Evolutionary conservation across 2,888 invertebrate species (phyloP).

Genomic region (Acrobasis consociella): DNA sequence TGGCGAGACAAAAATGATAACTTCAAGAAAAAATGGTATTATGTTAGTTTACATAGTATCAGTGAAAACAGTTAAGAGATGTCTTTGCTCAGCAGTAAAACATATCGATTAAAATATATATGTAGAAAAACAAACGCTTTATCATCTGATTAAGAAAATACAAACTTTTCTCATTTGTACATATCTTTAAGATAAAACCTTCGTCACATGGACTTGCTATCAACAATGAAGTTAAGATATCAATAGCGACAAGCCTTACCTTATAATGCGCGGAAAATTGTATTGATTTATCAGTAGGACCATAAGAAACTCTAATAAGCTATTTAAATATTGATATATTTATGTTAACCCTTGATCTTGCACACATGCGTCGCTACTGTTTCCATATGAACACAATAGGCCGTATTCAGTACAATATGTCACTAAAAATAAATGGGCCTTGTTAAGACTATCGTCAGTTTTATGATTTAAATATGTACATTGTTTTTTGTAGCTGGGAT

Average conservation of each 20-base stretch:
- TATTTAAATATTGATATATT: conserved; percentile 6
- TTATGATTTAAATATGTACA: conserved; percentile 17
- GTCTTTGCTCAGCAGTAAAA: too few species aligned
- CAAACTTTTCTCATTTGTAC: too few species aligned
- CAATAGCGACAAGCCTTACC: neutral
- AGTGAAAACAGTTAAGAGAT: too few species aligned
- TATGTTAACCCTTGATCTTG: conserved; percentile 48
- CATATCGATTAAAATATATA: too few species aligned
- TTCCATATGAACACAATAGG: conserved; percentile 55
- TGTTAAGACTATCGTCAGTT: conserved; percentile 38
- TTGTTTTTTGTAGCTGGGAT: conserved; percentile 13
- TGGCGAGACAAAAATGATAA: too few species aligned
- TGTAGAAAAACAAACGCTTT: too few species aligned
- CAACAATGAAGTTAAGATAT: too few species aligned
- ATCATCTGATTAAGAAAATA: too few species aligned
- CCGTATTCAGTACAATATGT: conserved; percentile 63
- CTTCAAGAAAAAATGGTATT: too few species aligned
- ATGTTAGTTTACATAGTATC: too few species aligned
- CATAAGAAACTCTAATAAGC: conserved; percentile 25
- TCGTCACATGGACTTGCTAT: too few species aligned
- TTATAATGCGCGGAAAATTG: neutral
- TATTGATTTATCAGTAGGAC: conserved; percentile 26
- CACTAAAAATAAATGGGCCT: conserved; percentile 60
- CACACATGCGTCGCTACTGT: conserved; percentile 40
- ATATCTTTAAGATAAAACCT: too few species aligned